Evolutionary conservation across 1,140 invertebrate species (phyloP).

Genomic region (Oncopeltus fasciatus): DNA sequence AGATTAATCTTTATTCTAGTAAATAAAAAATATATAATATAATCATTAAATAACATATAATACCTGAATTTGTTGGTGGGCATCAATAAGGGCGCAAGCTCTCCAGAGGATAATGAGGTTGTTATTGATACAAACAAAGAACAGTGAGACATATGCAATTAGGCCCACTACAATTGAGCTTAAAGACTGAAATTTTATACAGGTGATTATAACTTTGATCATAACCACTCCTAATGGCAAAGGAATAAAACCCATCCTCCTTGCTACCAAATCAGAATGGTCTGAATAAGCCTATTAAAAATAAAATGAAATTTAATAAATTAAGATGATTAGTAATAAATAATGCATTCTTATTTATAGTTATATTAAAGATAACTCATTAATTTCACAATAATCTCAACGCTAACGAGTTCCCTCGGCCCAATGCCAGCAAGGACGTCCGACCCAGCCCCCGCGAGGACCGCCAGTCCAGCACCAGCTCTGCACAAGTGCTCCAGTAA

Average conservation of each 20-base stretch:
- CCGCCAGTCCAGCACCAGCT: too few relatives aligned
- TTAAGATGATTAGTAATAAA: too few relatives aligned
- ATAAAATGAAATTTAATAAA: neutral
- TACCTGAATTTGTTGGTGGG: slow-evolving; percentile 30
- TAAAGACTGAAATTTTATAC: slow-evolving; percentile 45
- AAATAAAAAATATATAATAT: too few relatives aligned
- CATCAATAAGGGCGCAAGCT: slow-evolving; percentile 73
- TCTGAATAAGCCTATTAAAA: slow-evolving; percentile 77
- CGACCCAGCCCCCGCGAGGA: too few relatives aligned
- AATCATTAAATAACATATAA: too few relatives aligned
- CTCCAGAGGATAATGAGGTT: slow-evolving; percentile 77
- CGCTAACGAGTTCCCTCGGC: too few relatives aligned
- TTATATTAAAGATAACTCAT: too few relatives aligned
- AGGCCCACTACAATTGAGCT: slow-evolving; percentile 54
- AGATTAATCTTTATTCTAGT: too few relatives aligned
- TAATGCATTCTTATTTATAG: too few relatives aligned
- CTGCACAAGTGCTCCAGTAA: too few relatives aligned
- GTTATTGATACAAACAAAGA: slow-evolving; percentile 67
- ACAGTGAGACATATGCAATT: slow-evolving; percentile 63
- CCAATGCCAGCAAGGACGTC: too few relatives aligned
- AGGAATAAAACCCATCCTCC: slow-evolving; percentile 95
- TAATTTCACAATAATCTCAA: too few relatives aligned
- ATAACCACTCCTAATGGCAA: slow-evolving; percentile 85
- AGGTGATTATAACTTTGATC: slow-evolving; percentile 61
- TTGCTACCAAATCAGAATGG: slow-evolving; percentile 86